Base-by-base conservation (phyloP, 2,888 invertebrate species). In the Nymphalis urticae region DNA sequence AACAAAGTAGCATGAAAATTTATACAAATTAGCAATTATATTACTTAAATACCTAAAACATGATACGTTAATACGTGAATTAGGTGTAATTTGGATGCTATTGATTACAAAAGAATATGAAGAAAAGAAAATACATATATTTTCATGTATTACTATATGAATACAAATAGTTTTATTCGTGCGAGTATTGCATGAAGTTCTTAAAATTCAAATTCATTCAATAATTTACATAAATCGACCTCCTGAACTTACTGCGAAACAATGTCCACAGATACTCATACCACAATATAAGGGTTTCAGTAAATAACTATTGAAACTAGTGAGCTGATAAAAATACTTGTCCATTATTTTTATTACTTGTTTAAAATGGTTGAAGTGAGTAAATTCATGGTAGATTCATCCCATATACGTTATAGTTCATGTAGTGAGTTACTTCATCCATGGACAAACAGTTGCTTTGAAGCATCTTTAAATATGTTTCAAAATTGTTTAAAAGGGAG, bases 311-410 rank as follows among this genome's bases (percentile, higher is more conserved):
- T 56, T 17, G 17, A 32, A 27, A 32, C 6, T 24, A 8, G 32
- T 32, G 54, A 16, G 17, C 54, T 17, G 17, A 19, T 56, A 17
- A 56, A 56, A 51, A 48, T 51, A 36, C 24, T 47, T n/a, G 1
- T 10, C 19, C 42, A 32, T 19, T 19, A 17, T 27, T 42, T 53
- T 70, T 71, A 10, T n/a, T 60, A 16, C 56, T 16, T 19, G 17
- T 32, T 74, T 13, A 81, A 74, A 77, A 92, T 92, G 92, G 90
- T 85, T 47, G 90, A 90, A 85, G 62, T 90, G 4, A 91, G 91
- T 76, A 91, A 87, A 75, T 81, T 85, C 63, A 77, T 85, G 76
- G 70, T 84, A 8, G 76, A 86, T 19, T 66, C 67, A 17, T 77
- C 79, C 24, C 78, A 75, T 24, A 9, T 87, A 16, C 62, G 71